phyloP scores from a whole-genome alignment of 2,113 vertebrate genomes.

The Dasypus novemcinctus region DNA sequence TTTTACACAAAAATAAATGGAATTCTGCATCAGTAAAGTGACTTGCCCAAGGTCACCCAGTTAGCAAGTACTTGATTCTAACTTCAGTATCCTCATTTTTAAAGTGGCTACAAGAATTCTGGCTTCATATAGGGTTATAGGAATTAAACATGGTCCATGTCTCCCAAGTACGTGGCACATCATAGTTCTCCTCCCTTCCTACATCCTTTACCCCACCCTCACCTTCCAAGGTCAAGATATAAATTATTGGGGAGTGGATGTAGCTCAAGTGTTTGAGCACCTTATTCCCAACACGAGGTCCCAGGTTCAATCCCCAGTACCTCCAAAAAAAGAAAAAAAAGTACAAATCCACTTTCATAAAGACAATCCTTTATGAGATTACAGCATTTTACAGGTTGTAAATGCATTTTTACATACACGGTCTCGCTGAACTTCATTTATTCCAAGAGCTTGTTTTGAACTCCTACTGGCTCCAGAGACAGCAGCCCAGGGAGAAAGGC shows the following conservation, averaged over 20 bases:
- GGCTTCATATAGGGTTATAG: not conserved
- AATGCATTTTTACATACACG: not conserved
- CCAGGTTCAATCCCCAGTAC: too few species aligned
- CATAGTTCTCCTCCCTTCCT: not conserved
- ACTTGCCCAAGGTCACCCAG: not conserved
- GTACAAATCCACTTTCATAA: not conserved
- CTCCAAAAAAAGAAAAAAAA: too few species aligned
- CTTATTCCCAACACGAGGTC: too few species aligned
- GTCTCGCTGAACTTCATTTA: not conserved
- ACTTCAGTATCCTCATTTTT: not conserved
- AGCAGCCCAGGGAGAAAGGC: not conserved
- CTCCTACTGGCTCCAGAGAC: not conserved
- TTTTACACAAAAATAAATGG: not conserved
- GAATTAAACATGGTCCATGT: not conserved
- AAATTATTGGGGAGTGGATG: too few species aligned
- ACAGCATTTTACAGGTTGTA: not conserved
- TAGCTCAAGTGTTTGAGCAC: too few species aligned
- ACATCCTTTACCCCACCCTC: not conserved
- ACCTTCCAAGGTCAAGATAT: not conserved
- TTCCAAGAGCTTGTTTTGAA: not conserved
- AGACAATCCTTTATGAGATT: not conserved
- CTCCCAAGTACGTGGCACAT: not conserved
- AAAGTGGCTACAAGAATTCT: not conserved
- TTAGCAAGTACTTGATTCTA: not conserved
- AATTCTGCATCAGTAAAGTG: not conserved